Evolutionary conservation across 2,113 vertebrate species (phyloP).

Genomic region (Sclerurus mexicanus): DNA sequence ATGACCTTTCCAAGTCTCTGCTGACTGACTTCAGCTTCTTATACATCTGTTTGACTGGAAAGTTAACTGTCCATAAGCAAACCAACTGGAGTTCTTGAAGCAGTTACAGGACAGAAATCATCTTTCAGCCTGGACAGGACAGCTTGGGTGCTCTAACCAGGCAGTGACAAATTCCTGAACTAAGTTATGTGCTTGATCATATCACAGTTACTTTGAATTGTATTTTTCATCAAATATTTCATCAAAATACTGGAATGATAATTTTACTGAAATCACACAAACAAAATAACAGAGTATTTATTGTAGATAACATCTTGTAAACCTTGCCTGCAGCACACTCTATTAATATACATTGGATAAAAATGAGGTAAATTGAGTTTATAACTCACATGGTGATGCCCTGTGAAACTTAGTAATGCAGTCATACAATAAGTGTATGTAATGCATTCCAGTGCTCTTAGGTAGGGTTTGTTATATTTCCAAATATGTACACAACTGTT

Average conservation of each 20-base stretch:
- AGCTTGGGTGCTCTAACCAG: background rate
- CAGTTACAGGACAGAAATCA: background rate
- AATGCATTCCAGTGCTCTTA: background rate
- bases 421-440: background rate
- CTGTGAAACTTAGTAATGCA: background rate
- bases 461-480: background rate
- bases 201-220: background rate
- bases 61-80: background rate
- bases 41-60: background rate
- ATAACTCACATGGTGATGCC: background rate
- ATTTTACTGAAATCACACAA: background rate
- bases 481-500: background rate
- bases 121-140: background rate
- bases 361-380: background rate
- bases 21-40: background rate
- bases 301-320: background rate
- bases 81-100: background rate
- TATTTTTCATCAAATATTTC: background rate
- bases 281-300: background rate
- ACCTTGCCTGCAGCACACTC: background rate
- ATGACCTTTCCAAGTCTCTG: background rate
- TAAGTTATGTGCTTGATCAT: background rate
- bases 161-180: background rate
- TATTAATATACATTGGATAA: background rate
- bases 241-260: background rate